Evolutionary conservation across 92 coral and sea anemone genomes (phyloP).

Genomic region (Epizoanthus scotinus): DNA sequence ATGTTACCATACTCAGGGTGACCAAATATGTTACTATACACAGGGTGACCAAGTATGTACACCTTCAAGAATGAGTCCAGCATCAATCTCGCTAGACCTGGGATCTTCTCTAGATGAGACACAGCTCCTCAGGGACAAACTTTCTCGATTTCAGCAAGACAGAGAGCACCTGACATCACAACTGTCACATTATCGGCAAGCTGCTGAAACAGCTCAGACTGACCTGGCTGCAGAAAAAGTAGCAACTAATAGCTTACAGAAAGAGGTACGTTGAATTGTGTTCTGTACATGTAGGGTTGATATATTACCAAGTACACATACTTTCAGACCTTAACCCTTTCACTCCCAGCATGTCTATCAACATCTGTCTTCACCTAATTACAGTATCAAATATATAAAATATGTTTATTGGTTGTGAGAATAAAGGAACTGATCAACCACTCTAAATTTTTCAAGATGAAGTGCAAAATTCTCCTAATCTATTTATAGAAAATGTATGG

Average conservation of each 20-base stretch:
- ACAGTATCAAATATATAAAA: too few species aligned
- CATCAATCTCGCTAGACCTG: slow-evolving; percentile 81
- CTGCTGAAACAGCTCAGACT: slow-evolving; percentile 83
- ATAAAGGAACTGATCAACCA: too few species aligned
- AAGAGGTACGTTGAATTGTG: too few species aligned
- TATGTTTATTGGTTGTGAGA: too few species aligned
- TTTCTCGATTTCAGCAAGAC: slow-evolving; percentile 92
- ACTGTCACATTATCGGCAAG: slow-evolving; percentile 85
- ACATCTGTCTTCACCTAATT: too few species aligned
- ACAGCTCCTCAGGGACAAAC: slow-evolving; percentile 87
- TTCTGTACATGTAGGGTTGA: neutral
- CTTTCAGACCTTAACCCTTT: too few species aligned
- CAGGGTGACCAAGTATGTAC: slow-evolving; percentile 69
- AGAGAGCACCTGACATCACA: slow-evolving; percentile 87
- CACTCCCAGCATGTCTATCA: too few species aligned
- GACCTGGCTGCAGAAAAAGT: slow-evolving; percentile 98
- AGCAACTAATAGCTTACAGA: slow-evolving; percentile 70
- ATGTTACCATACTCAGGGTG: too few species aligned
- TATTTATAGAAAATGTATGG: too few species aligned
- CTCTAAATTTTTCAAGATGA: too few species aligned
- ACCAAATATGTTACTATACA: neutral
- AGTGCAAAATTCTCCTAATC: too few species aligned
- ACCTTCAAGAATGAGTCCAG: slow-evolving; percentile 66
- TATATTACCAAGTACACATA: too few species aligned
- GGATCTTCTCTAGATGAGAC: slow-evolving; percentile 82